Evolutionary conservation across 2,888 invertebrate species (phyloP), one percentile per base, ranked within the genome.

Genomic region (Margaritifera margaritifera): DNA sequence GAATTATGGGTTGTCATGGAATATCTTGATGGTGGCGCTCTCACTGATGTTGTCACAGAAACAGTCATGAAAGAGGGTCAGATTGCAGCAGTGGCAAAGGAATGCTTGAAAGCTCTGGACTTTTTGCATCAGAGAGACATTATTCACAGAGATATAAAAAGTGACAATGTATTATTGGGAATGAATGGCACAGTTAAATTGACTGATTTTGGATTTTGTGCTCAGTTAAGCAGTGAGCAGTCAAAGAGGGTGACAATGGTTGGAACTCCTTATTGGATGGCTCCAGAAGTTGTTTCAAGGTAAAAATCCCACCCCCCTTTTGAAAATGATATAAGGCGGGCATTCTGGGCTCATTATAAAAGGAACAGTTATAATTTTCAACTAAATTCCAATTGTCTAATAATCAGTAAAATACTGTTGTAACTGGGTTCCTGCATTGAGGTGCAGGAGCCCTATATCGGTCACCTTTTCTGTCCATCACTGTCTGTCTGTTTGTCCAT

Each of bases 261-360:
- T 0, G 97, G 98, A 95, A 98, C 98, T 0, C 97, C 97, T 0
- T 98, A 97, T 86, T 97, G 97, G 98, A 98, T 98, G 98, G 97
- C 98, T 0, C 98, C 98, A 0, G 97, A 97, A 90, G 90, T 91
- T 53, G 90, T 91, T 25, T 88, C 90, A 57, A 90, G 90, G 88
- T 88, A 66, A 62, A 71, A 42, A 15, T n/a, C 24, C 42, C 2
- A 2, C 11, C 42, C 42, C 67, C 60, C 20, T n/a, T 11, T 51
- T 50, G 22, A 51, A 59, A 24, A 24, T 59, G 18, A 24, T 27
- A n/a, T n/a, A n/a, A n/a, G n/a, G n/a, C n/a, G n/a, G n/a, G n/a
- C n/a, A n/a, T n/a, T n/a, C n/a, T n/a, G n/a, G 15, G 19, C 19
- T 0, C 22, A 59, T 20, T 22, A 25, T 25, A 31, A 59, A 22